Evolutionary conservation across 1,140 invertebrate genomes (phyloP), one percentile per base, ranked within the genome.

Genomic region (Tribolium castaneum): DNA sequence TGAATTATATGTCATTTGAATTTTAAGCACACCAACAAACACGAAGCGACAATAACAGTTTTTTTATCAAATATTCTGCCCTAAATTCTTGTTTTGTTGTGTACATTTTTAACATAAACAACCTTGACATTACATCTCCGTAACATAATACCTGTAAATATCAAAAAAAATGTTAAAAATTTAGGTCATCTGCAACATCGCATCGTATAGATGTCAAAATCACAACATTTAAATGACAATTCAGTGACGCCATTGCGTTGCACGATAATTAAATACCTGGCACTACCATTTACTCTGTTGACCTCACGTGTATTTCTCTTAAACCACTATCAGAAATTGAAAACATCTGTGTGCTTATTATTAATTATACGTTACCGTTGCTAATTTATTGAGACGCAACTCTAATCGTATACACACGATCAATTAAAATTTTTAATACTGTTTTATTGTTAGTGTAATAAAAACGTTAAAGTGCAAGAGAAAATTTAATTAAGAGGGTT

Each of bases 1-100:
- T 66, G 59, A 66, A 66, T 62, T 62, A 62, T 66, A 35, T 35
- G 59, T 66, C 59, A 66, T 66, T 66, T 34, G 59, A 34, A 66
- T 66, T 25, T 66, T 66, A 66, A 66, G 59, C 59, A 66, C 59
- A 66, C 13, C 25, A 22, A 0, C n/a, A 35, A 35, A 35, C 30
- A 35, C 12, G 30, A 66, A 66, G 25, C 25, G n/a, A 73, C 25
- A 73, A 73, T 30, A 6, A 30, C 3, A 30, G 25, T 30, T 45
- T 45, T 45, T 9, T 10, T 45, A 45, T n/a, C 39, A 45, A 30
- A 30, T 30, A 30, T 30, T 30, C n/a, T 45, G 39, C 3, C 9
- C 39, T 45, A 45, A 45, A 45, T 45, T 45, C 7, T 45, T 45
- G n/a, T 9, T 45, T 30, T 6, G 6, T 52, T 52, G 12, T 52